Conservation (phyloP, 2,888 invertebrate genomes). For the Zhuqinia jingwanae region DNA sequence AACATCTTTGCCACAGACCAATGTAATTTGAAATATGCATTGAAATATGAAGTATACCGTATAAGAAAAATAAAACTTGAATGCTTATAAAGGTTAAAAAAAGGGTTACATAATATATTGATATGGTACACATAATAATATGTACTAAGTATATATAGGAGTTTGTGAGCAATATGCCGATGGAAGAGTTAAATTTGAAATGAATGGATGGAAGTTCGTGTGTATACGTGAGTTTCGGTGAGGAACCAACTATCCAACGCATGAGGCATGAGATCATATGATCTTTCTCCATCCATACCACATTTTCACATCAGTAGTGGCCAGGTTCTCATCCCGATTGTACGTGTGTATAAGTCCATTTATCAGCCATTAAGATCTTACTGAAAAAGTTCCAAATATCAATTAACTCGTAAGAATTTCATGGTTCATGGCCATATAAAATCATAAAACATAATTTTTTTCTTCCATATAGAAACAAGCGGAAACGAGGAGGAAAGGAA, state of each 20-base stretch:
- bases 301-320: slow-evolving; percentile 3
- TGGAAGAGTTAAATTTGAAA: too few species aligned
- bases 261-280: slow-evolving; percentile 30
- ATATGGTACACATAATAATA: too few species aligned
- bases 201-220: too few species aligned
- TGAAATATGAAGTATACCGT: too few species aligned
- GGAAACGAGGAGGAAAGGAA: too few species aligned
- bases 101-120: too few species aligned
- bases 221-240: slow-evolving; percentile 30
- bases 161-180: too few species aligned
- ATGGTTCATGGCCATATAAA: not conserved
- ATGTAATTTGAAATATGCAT: too few species aligned
- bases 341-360: not conserved
- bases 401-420: not conserved
- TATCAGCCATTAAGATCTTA: not conserved
- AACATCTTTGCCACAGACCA: too few species aligned
- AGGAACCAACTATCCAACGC: slow-evolving; percentile 36
- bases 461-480: not conserved
- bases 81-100: not conserved
- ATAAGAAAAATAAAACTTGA: too few species aligned
- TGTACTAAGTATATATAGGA: too few species aligned
- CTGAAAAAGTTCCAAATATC: not conserved
- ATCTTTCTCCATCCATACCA: slow-evolving; percentile 30
- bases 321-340: not conserved
- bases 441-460: not conserved